Evolutionary conservation across 2,888 invertebrate genomes (phyloP).

Genomic region (Nomada ferruginata): DNA sequence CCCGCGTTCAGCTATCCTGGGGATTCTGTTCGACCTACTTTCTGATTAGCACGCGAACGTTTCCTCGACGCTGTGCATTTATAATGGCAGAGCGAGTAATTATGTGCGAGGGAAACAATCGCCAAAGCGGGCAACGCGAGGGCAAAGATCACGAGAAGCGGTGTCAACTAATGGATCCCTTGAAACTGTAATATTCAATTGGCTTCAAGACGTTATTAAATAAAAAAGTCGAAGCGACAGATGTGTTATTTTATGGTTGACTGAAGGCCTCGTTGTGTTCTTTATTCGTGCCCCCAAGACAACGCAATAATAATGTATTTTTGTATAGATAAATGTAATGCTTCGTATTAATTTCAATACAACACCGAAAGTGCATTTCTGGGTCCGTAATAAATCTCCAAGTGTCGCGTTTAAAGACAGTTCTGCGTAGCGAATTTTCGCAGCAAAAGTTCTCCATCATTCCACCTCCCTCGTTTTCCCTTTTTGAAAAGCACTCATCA

Average conservation of each 20-base stretch:
- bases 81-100: slow-evolving; percentile 44
- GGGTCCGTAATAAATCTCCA: slow-evolving; percentile 1
- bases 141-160: slow-evolving; percentile 4
- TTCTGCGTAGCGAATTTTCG: background rate
- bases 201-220: background rate
- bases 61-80: slow-evolving; percentile 44
- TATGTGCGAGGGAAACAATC: slow-evolving; percentile 45
- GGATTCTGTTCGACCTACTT: slow-evolving; percentile 53
- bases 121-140: background rate
- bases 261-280: background rate
- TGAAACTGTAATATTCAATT: background rate
- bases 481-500: slow-evolving; percentile 25
- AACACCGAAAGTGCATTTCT: too few species aligned
- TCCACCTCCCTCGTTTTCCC: background rate
- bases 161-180: background rate
- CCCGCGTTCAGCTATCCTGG: slow-evolving; percentile 18
- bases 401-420: background rate
- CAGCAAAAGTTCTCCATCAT: background rate
- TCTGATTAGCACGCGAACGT: slow-evolving; percentile 47
- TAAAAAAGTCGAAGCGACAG: background rate
- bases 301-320: too few species aligned
- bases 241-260: background rate
- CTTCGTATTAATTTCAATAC: background rate
- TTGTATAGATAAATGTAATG: background rate
- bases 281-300: background rate